These are phyloP conservation scores for Cyrtonyx montezumae DNA, from an alignment of 2,113 vertebrate genomes.

Conservation along the genomic window DNA sequence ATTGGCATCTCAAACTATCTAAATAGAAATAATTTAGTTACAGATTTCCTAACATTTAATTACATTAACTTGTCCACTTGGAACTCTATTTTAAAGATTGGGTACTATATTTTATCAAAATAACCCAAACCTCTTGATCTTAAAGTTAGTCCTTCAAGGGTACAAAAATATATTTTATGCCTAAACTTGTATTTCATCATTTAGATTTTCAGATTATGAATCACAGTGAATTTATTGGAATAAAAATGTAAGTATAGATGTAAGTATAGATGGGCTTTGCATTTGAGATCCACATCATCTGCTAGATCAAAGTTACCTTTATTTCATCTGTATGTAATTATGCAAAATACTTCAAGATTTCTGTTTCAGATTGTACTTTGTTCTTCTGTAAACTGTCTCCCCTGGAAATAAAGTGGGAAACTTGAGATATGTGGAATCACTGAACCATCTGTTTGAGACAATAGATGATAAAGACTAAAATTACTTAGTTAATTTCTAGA, in stretches of 20 bases:
- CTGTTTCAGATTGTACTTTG: background rate
- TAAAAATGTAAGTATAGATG: background rate
- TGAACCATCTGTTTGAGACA: background rate
- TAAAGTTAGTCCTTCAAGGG: constrained; percentile 31
- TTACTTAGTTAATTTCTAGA: background rate
- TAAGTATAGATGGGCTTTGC: background rate
- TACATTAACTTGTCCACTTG: background rate
- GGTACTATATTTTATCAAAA: background rate
- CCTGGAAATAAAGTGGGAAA: background rate
- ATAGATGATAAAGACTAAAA: background rate
- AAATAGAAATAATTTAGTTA: background rate
- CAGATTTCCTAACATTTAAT: background rate
- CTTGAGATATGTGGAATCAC: background rate
- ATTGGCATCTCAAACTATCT: background rate
- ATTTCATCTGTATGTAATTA: background rate
- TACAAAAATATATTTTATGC: background rate
- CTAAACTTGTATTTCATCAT: background rate
- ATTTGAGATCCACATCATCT: background rate
- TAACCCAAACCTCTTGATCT: background rate
- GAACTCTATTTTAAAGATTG: background rate
- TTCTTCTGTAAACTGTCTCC: background rate
- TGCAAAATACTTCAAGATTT: background rate
- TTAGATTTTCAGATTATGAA: background rate
- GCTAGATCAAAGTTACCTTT: background rate
- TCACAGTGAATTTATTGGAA: background rate